Conservation (phyloP, 2,797 vertebrate species). For the Typhlichthys eigenmanni region DNA sequence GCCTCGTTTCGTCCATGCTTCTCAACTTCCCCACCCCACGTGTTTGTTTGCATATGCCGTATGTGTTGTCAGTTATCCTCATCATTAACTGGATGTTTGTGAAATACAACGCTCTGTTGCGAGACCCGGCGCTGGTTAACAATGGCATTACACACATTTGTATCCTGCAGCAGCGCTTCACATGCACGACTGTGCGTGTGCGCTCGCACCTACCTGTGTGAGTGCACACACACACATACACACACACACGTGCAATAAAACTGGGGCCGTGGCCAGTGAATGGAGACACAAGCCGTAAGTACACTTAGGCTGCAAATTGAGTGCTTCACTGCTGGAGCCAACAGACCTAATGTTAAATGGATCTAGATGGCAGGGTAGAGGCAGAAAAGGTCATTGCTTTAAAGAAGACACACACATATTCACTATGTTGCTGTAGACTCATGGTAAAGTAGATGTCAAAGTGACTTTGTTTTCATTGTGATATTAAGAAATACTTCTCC, state of each 20-base stretch:
- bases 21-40: too few relatives aligned
- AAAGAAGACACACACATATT: slow-evolving; percentile 24
- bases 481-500: not conserved
- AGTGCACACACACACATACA: not conserved
- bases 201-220: slow-evolving; percentile 2
- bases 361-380: slow-evolving; percentile 58
- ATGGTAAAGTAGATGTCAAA: too few relatives aligned
- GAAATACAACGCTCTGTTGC: slow-evolving; percentile 4
- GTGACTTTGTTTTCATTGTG: too few relatives aligned
- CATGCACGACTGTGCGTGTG: not conserved
- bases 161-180: slow-evolving; percentile 20
- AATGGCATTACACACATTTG: slow-evolving; percentile 25
- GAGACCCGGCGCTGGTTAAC: slow-evolving; percentile 17
- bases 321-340: slow-evolving; percentile 60
- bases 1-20: not conserved
- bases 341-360: slow-evolving; percentile 63
- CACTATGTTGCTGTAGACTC: not conserved
- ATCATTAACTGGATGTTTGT: not conserved
- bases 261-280: slow-evolving; percentile 55
- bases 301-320: slow-evolving; percentile 75
- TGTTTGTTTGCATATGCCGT: not conserved
- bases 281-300: slow-evolving; percentile 59
- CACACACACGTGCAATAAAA: slow-evolving; percentile 15
- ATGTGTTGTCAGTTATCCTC: not conserved
- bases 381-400: slow-evolving; percentile 27